Percentiles rank a stretch among this genome's conserved stretches.
phyloP scores from a whole-genome alignment of 92 coral and sea anemone species.

The Plumapathes pennacea region DNA sequence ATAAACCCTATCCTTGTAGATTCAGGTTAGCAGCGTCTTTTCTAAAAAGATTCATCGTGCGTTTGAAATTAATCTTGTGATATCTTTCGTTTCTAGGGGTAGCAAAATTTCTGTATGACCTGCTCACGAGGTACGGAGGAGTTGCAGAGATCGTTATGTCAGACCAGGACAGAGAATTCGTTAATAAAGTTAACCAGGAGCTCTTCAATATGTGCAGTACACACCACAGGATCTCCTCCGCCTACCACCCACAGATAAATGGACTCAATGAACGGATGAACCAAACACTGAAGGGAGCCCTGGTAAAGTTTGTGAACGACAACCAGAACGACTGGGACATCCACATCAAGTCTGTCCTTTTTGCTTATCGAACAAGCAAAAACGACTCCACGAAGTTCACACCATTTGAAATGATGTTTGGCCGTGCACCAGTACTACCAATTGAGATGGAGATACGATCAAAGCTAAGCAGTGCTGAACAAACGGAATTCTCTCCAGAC shows the following conservation, averaged over 20 bases:
- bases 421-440: constrained; percentile 47
- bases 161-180: constrained; percentile 40
- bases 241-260: constrained; percentile 56
- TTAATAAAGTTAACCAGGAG: constrained; percentile 28
- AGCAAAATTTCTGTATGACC: constrained; percentile 43
- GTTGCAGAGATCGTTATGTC: constrained; percentile 39
- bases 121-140: constrained; percentile 50
- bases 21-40: too few relatives aligned
- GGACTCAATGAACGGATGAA: constrained; percentile 55
- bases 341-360: constrained; percentile 53
- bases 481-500: constrained; percentile 16
- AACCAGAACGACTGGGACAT: constrained; percentile 65
- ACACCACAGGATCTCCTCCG: constrained; percentile 41
- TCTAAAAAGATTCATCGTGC: too few relatives aligned
- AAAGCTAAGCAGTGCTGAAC: constrained; percentile 12
- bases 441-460: constrained; percentile 39
- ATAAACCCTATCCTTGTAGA: too few relatives aligned
- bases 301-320: constrained; percentile 49
- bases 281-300: constrained; percentile 49
- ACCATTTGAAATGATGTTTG: constrained; percentile 59
- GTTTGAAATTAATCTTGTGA: too few relatives aligned
- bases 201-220: constrained; percentile 50
- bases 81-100: constrained; percentile 21
- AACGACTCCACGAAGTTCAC: constrained; percentile 55
- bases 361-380: constrained; percentile 46